These are phyloP conservation scores for Phenganax marumi DNA, from an alignment of 92 coral and sea anemone species.

Conservation along the genomic window DNA sequence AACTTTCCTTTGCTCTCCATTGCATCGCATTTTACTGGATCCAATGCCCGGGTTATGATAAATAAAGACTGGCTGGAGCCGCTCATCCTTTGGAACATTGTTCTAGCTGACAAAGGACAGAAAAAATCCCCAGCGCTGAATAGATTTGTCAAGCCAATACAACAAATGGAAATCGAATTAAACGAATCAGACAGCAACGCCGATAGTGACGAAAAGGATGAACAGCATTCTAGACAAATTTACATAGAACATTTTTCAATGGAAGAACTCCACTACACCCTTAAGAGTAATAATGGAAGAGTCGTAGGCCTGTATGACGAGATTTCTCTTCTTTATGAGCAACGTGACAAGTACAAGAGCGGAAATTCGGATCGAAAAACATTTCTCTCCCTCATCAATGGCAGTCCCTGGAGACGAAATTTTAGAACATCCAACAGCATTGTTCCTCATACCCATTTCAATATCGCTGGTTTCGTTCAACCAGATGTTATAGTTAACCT, in stretches of 20 bases:
- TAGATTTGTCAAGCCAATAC: conserved; percentile 51
- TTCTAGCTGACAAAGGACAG: conserved; percentile 64
- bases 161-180: conserved; percentile 37
- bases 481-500: conserved; percentile 57
- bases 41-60: conserved; percentile 48
- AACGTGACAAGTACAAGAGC: conserved; percentile 61
- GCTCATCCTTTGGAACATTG: conserved; percentile 61
- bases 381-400: conserved; percentile 51
- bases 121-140: conserved; percentile 65
- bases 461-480: conserved; percentile 66
- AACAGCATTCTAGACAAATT: conserved; percentile 29
- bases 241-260: conserved; percentile 61
- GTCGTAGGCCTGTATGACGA: conserved; percentile 69
- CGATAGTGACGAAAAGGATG: conserved; percentile 30
- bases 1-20: conserved; percentile 61
- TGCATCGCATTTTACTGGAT: conserved; percentile 57
- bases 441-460: conserved; percentile 51
- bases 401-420: conserved; percentile 53
- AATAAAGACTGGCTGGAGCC: conserved; percentile 60
- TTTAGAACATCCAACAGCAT: conserved; percentile 56
- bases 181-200: neutral
- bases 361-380: conserved; percentile 63
- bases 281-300: conserved; percentile 57
- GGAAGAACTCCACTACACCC: conserved; percentile 58
- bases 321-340: conserved; percentile 61